These are phyloP conservation scores for Phytoseiulus persimilis DNA, from an alignment of 2,888 invertebrate genomes.

Conservation along the genomic window DNA sequence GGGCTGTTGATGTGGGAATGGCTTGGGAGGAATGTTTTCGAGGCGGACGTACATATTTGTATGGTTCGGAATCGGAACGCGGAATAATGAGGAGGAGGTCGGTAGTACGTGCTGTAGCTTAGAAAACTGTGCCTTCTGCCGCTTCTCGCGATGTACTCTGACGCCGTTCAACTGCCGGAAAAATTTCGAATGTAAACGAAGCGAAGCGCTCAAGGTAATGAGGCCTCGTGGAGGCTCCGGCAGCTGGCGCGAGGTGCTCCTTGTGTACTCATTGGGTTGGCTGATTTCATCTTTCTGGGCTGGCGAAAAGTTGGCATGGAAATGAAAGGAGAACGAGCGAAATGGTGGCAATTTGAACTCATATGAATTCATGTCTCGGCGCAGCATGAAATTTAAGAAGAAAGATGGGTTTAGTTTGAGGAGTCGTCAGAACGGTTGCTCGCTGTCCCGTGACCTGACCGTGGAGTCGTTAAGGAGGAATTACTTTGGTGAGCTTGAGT, in stretches of 20 bases:
- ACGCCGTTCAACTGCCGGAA: too few relatives aligned
- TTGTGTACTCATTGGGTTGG: background rate
- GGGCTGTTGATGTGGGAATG: too few relatives aligned
- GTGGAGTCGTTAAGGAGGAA: background rate
- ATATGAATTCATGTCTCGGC: background rate
- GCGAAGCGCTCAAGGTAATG: too few relatives aligned
- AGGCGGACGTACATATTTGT: too few relatives aligned
- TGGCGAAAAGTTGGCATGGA: background rate
- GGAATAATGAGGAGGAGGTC: too few relatives aligned
- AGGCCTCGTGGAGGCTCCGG: background rate
- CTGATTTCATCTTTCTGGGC: background rate
- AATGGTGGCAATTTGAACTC: background rate
- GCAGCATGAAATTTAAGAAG: background rate
- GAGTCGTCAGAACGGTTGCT: background rate
- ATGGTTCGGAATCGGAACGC: too few relatives aligned
- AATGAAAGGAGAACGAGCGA: background rate
- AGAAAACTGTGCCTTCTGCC: too few relatives aligned
- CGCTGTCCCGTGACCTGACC: background rate
- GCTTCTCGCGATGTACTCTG: too few relatives aligned
- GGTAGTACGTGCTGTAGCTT: too few relatives aligned
- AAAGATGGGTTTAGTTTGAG: background rate
- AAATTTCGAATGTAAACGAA: too few relatives aligned
- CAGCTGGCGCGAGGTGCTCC: background rate
- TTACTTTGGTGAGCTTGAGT: background rate
- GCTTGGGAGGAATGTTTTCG: too few relatives aligned